Percentiles rank a stretch among this genome's conserved stretches.
These are phyloP conservation scores for Hydropsyche betteni DNA, from an alignment of 2,888 invertebrate species.

Conservation along the genomic window DNA sequence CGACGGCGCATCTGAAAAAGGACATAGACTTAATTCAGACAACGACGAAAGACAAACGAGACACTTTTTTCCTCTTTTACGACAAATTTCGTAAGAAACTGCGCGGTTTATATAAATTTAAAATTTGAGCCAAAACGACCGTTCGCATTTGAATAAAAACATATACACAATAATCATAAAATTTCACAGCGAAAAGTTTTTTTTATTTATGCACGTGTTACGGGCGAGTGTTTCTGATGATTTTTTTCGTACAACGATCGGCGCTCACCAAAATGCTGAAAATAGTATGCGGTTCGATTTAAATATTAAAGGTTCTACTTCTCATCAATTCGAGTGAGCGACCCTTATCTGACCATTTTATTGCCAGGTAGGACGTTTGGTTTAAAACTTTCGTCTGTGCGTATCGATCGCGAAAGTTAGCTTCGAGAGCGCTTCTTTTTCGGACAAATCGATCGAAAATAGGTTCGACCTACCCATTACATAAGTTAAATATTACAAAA, in stretches of 20 bases:
- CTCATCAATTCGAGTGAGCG: neutral
- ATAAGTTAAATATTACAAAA: too few species aligned
- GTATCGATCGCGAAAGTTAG: too few species aligned
- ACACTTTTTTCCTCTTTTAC: neutral
- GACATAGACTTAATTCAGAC: too few species aligned
- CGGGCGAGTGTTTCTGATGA: too few species aligned
- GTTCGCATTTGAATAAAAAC: neutral
- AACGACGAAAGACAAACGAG: neutral
- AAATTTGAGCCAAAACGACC: neutral
- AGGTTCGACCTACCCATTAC: neutral
- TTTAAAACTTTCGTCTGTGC: conserved; percentile 10
- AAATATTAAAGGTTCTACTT: neutral
- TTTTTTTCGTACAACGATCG: too few species aligned
- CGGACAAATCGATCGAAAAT: conserved; percentile 16
- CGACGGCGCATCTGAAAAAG: neutral
- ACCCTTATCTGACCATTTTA: conserved; percentile 27
- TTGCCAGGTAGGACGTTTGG: conserved; percentile 21
- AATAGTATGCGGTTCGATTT: too few species aligned
- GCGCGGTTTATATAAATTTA: neutral
- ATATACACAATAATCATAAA: too few species aligned
- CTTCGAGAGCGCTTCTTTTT: too few species aligned
- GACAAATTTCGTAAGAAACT: neutral
- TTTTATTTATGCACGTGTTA: too few species aligned
- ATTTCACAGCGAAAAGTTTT: too few species aligned
- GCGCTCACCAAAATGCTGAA: too few species aligned